Evolutionary conservation across 2,797 vertebrate genomes (phyloP), one percentile per base, ranked within the genome.

Genomic region (Coregonus suidteri): DNA sequence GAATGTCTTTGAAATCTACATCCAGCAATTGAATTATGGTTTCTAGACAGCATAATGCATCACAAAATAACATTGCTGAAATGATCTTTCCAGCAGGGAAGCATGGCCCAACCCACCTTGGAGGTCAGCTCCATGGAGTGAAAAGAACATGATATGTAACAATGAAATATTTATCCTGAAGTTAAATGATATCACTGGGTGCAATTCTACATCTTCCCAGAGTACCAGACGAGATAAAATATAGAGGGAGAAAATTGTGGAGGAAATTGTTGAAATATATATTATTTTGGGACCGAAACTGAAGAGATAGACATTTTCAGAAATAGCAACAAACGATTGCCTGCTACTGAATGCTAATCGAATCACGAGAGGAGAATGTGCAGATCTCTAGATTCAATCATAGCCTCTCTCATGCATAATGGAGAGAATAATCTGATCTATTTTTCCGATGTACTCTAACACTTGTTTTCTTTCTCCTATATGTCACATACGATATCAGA

Each of bases 151-250:
- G 15, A 68, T 68, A 68, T 35, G 66, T 37, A 34, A 68, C 66
- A 34, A 68, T 68, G 31, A 68, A 68, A 68, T 68, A 68, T 68
- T 68, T 16, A 68, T 68, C 18, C 56, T 59, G 56, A n/a, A 68
- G 18, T 18, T 11, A 16, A 68, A 68, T 16, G 4, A 31, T 31
- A 30, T 34, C 64, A 35, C 66, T 68, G 66, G 66, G 5, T 16
- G 66, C 30, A 68, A 68, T 35, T 35, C 31, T 16, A 35, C 66
- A 34, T 68, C 15, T 35, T 68, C 65, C 13, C 65, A 34, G 1
- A 34, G 65, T 67, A 31, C 15, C 30, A 67, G 65, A 4, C 7
- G 25, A 64, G 31, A 67, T 67, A 14, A 65, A 30, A 34, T 25
- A 15, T 6, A 68, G 34, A 34, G 14, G 13, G 5, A 35, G 65